Evolutionary conservation across 2,888 invertebrate genomes (phyloP), one percentile per base, ranked within the genome.

Genomic region (Zygaena filipendulae): DNA sequence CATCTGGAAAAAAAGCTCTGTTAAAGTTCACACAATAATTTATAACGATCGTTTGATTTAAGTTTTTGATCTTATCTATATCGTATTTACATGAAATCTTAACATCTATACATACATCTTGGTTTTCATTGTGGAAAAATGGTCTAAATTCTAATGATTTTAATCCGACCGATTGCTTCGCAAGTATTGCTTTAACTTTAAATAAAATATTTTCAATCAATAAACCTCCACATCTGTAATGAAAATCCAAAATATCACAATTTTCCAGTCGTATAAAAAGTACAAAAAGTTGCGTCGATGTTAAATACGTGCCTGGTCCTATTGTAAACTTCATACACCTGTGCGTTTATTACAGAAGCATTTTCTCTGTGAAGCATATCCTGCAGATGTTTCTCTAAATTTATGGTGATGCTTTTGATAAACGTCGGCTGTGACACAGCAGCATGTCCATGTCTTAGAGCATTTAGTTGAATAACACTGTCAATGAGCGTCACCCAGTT

Each of bases 401-500:
- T 45, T 13, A 70, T 60, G 10, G 27, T 24, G 0, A 68, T 39
- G 9, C 36, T 46, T 24, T 49, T 48, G 2, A 69, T 53, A 3
- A 43, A 45, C 0, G 84, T 84, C 1, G 90, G 89, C 9, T 88
- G 68, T 23, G 84, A 71, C 1, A 90, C 67, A 1, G 82, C 75
- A 27, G 86, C 80, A 2, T 84, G 70, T 8, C 83, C 69, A 23
- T 82, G 68, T 13, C 82, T 81, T n/a, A 91, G 49, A n/a, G 87
- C 77, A 27, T 84, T 80, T 32, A 91, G 82, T 64, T 95, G 95
- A 8, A 95, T 60, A 81, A 95, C 84, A 0, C 88, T 87, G 58
- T 95, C 94, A 45, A 95, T 75, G 43, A 91, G 87, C 2, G 89
- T 84, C 0, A 88, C 85, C 92, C 93, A 95, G 54, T 91, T 90